Evolutionary conservation across 1,140 invertebrate genomes (phyloP), one percentile per base, ranked within the genome.

Genomic region (Eriocheir sinensis): DNA sequence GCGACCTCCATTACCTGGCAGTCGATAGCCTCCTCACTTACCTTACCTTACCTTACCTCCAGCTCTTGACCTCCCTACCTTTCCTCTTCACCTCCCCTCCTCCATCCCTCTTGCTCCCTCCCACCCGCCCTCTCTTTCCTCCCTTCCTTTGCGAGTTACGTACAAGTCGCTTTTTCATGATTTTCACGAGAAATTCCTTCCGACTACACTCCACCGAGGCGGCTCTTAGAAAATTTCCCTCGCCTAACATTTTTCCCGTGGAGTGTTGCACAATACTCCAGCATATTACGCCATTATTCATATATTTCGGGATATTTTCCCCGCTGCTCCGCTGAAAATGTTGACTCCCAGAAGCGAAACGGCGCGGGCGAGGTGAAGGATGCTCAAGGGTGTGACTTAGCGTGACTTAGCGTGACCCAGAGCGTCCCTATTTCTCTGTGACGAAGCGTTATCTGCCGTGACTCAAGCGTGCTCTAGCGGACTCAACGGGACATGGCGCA

Each of bases 271-370:
- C 60, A 72, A 72, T 72, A 72, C 60, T 72, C 60, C 17, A 72
- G 60, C 60, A n/a, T 72, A 72, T 72, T 72, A n/a, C 60, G 60
- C 60, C 60, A 72, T 72, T 72, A 72, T 72, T 72, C 60, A 72
- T 72, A 72, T 72, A 72, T 72, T 72, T 72, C 60, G 27, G 60
- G 21, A 72, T 72, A 72, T 72, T 72, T 72, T 72, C n/a, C n/a
- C n/a, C 60, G 4, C 9, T 1, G 12, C 60, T 21, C 21, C 60
- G 60, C 60, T 72, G 60, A 72, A 72, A n/a, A 72, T 72, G 60
- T 72, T 72, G 60, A n/a, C 60, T 72, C n/a, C n/a, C n/a, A n/a
- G n/a, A n/a, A n/a, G n/a, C n/a, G 60, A 72, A 72, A n/a, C n/a
- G 27, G 2, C n/a, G 60, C 27, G n/a, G 60, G 0, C 21, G 17